Percentiles rank a stretch among this genome's conserved stretches.
Conservation (phyloP, 2,113 vertebrate genomes). For the Upupa epops region DNA sequence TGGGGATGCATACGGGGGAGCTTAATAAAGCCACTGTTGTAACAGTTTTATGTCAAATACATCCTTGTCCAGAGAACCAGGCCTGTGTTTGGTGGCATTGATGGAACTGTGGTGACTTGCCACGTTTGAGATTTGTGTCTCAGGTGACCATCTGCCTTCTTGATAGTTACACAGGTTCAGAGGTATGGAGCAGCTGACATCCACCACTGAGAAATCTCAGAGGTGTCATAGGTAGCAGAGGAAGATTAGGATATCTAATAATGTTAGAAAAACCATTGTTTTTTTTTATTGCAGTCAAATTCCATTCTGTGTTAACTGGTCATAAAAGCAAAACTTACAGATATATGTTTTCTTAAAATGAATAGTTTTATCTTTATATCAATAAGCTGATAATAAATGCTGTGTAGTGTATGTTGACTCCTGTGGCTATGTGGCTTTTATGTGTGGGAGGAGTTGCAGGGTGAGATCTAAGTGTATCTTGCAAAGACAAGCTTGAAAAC, state of each 20-base stretch:
- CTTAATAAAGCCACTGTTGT: neutral
- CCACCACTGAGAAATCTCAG: neutral
- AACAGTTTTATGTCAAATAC: neutral
- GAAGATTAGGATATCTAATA: neutral
- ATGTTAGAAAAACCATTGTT: neutral
- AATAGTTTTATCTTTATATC: neutral
- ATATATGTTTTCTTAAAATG: neutral
- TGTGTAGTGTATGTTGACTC: neutral
- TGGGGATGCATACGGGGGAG: neutral
- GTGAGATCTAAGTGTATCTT: neutral
- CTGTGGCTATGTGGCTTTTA: neutral
- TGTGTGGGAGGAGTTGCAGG: neutral
- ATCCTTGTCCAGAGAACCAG: neutral
- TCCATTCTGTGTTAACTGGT: neutral
- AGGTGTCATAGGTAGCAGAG: neutral
- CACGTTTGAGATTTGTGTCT: neutral
- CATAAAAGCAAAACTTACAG: neutral
- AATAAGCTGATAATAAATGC: neutral
- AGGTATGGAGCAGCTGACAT: neutral
- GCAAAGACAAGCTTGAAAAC: neutral
- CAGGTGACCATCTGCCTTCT: neutral
- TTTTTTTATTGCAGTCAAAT: neutral
- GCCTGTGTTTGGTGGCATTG: neutral
- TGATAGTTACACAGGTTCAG: neutral
- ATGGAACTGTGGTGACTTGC: neutral